Percentiles rank a stretch among this genome's conserved stretches.
Conservation (phyloP, 2,888 invertebrate species). For the Eupithecia pulchellata region DNA sequence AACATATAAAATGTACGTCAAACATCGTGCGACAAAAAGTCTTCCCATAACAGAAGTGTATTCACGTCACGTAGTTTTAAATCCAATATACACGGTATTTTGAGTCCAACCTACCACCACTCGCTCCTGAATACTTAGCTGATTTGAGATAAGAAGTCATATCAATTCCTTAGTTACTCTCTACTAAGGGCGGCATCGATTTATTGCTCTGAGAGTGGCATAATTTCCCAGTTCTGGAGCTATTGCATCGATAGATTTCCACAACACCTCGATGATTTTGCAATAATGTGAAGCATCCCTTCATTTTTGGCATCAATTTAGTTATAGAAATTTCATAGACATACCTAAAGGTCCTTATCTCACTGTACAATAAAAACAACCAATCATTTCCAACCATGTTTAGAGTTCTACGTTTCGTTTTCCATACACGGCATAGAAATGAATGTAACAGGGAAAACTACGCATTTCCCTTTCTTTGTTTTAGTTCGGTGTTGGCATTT, state of each 20-base stretch:
- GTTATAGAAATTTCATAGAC: background rate
- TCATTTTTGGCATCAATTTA: background rate
- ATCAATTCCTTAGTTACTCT: background rate
- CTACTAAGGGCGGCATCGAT: background rate
- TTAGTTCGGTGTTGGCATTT: slow-evolving; percentile 24
- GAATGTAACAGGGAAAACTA: slow-evolving; percentile 50
- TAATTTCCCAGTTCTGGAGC: background rate
- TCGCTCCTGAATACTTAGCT: background rate
- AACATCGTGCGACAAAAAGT: slow-evolving; percentile 36
- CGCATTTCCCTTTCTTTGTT: slow-evolving; percentile 36
- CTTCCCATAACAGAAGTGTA: slow-evolving; percentile 34
- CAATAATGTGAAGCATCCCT: background rate
- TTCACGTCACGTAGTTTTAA: slow-evolving; percentile 49
- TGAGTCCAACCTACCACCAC: background rate
- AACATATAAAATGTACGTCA: slow-evolving; percentile 26
- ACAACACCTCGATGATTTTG: background rate
- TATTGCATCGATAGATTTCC: background rate
- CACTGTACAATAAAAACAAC: background rate
- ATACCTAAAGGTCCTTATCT: no score
- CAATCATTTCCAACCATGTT: background rate
- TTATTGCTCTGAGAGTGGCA: background rate
- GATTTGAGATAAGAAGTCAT: background rate
- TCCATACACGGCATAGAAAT: slow-evolving; percentile 53
- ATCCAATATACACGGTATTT: background rate
- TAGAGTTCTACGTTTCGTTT: slow-evolving; percentile 44